Percentiles rank a stretch among this genome's conserved stretches.
Evolutionary conservation across 2,888 invertebrate genomes (phyloP).

Genomic region (Sclerodermus sp.): DNA sequence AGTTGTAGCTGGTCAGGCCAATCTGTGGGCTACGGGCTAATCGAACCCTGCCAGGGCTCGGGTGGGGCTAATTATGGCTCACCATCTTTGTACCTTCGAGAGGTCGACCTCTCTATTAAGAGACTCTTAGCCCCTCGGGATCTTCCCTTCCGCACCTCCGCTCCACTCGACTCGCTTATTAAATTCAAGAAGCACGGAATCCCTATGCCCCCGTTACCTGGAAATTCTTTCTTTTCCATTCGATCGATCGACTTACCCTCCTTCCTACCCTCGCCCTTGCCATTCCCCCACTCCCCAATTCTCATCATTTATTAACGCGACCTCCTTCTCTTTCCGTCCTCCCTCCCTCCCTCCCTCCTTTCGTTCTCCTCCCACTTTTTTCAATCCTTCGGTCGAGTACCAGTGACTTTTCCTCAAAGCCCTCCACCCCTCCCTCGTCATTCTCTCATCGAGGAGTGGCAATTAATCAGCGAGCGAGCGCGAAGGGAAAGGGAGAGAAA

Average conservation of each 20-base stretch:
- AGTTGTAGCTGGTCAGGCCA: conserved; percentile 44
- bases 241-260: too few species aligned
- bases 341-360: neutral
- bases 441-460: too few species aligned
- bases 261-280: too few species aligned
- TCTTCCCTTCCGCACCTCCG: too few species aligned
- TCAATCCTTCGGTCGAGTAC: neutral
- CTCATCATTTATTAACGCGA: conserved; percentile 31
- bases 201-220: too few species aligned
- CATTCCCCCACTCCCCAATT: conserved; percentile 13
- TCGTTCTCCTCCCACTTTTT: conserved; percentile 2
- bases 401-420: too few species aligned
- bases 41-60: conserved; percentile 38
- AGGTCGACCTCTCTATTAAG: conserved; percentile 41
- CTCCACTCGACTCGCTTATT: too few species aligned
- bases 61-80: conserved; percentile 53
- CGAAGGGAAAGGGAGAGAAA: too few species aligned
- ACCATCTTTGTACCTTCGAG: conserved; percentile 32
- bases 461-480: too few species aligned
- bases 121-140: conserved; percentile 25
- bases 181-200: too few species aligned
- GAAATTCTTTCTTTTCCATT: too few species aligned
- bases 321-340: conserved; percentile 11
- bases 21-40: conserved; percentile 51
- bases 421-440: too few species aligned